Percentiles rank a stretch among this genome's conserved stretches.
These are phyloP conservation scores for Echiichthys vipera DNA, from an alignment of 2,797 vertebrate genomes.

Conservation along the genomic window DNA sequence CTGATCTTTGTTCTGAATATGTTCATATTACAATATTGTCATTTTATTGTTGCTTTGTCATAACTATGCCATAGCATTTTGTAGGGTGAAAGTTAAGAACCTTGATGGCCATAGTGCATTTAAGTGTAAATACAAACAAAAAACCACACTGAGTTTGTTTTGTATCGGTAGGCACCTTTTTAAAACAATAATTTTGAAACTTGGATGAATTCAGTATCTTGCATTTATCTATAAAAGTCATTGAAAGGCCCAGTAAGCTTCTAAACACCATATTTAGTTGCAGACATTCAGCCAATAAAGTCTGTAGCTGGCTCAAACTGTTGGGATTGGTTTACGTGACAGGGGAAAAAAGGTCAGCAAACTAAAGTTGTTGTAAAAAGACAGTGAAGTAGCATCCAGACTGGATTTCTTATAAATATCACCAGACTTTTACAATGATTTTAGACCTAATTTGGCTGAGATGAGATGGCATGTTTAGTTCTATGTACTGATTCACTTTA, in stretches of 20 bases:
- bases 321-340: conserved; percentile 12
- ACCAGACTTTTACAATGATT: background rate
- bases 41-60: conserved; percentile 15
- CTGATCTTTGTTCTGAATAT: background rate
- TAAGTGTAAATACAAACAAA: background rate
- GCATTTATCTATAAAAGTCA: background rate
- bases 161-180: background rate
- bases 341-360: background rate
- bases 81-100: background rate
- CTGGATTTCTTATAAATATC: too few species aligned
- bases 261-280: background rate
- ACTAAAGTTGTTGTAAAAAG: background rate
- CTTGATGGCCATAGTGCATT: background rate
- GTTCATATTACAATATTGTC: background rate
- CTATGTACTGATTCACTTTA: too few species aligned
- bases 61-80: background rate
- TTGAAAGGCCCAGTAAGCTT: background rate
- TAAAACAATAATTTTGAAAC: conserved; percentile 10
- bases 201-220: background rate
- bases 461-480: background rate
- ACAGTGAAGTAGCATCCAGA: background rate
- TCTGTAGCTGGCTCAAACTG: conserved; percentile 15
- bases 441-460: background rate
- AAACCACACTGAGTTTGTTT: background rate
- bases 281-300: conserved; percentile 20